A percentile compares a stretch with the other conserved stretches of the same genome.
Conservation (phyloP, 2,888 invertebrate species). For the Lasioglossum leucozonium region DNA sequence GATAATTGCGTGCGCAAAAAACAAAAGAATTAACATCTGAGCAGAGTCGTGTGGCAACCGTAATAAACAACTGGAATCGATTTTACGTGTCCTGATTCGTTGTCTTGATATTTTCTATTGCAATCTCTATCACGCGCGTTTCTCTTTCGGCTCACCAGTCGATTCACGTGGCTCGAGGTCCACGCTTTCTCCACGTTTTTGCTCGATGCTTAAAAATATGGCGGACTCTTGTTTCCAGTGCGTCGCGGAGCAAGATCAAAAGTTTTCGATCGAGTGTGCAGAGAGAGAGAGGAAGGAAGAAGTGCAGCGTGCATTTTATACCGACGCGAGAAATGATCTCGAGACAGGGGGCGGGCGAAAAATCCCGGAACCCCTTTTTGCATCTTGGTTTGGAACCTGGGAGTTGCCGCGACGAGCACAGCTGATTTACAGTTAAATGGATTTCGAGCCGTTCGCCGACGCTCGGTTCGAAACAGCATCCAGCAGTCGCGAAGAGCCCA, state of each 20-base stretch:
- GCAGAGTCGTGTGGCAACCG: too few relatives aligned
- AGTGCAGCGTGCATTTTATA: background rate
- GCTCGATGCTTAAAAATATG: background rate
- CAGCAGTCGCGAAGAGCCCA: constrained; percentile 12
- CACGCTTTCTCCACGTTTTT: background rate
- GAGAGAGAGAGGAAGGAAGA: background rate
- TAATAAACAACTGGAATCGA: too few relatives aligned
- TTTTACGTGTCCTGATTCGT: too few relatives aligned
- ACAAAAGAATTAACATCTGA: too few relatives aligned
- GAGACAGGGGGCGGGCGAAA: background rate
- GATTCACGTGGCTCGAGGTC: background rate
- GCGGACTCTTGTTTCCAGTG: background rate
- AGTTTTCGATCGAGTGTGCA: background rate
- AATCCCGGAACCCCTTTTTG: background rate
- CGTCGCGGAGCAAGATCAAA: background rate
- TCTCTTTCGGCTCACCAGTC: background rate
- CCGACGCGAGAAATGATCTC: background rate
- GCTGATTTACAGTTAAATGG: constrained; percentile 60
- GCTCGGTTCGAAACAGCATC: constrained; percentile 45
- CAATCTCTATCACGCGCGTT: too few relatives aligned
- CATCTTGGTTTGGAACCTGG: background rate
- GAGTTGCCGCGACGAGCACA: constrained; percentile 21
- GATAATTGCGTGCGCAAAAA: background rate
- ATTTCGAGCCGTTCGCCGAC: constrained; percentile 47
- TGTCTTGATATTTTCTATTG: too few relatives aligned